A percentile compares a stretch with the other conserved stretches of the same genome.
These are phyloP conservation scores for Lacerta agilis DNA, from an alignment of 2,797 vertebrate genomes.

Conservation along the genomic window DNA sequence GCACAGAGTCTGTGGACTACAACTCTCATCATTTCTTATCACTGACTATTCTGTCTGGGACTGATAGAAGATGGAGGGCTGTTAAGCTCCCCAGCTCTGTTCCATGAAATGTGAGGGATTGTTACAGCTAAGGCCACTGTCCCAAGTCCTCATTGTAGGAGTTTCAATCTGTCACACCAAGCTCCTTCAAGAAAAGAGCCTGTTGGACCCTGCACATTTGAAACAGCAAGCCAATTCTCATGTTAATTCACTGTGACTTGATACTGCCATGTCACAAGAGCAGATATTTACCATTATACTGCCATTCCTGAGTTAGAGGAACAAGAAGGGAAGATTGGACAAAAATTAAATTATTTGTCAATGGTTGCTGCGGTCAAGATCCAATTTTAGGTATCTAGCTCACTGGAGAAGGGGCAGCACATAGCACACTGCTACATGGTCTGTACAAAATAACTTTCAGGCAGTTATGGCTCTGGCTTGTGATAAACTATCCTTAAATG, in stretches of 20 bases:
- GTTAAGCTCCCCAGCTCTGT: no score
- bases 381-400: background rate
- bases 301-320: background rate
- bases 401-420: no score
- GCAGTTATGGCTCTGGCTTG: background rate
- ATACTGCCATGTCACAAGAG: background rate
- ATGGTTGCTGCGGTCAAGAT: background rate
- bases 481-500: conserved; percentile 10
- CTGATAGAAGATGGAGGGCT: no score
- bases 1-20: no score
- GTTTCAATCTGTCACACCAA: background rate
- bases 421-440: background rate
- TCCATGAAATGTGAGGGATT: background rate
- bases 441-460: conserved; percentile 6
- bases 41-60: no score
- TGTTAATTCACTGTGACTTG: background rate
- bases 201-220: background rate
- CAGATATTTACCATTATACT: background rate
- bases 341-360: background rate
- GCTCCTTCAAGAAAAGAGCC: background rate
- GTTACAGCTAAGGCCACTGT: background rate
- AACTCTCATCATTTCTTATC: no score
- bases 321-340: background rate
- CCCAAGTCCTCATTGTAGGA: background rate
- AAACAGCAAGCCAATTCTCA: background rate